Conservation (phyloP, 92 coral and sea anemone species). For the Meandrina meandrites region DNA sequence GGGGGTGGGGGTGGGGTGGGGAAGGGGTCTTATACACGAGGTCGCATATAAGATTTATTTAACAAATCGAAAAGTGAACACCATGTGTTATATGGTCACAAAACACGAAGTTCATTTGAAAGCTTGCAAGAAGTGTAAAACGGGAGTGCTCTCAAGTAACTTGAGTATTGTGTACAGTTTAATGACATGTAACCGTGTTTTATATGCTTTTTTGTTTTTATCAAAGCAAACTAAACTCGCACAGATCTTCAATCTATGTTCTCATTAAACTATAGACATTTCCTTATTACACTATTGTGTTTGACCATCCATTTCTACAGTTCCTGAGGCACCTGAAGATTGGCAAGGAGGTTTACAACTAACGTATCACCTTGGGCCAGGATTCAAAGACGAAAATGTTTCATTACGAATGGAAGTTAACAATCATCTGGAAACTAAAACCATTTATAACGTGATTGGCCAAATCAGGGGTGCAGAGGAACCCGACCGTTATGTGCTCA, state of each 20-base stretch:
- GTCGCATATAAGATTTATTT: too few relatives aligned
- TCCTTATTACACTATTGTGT: neutral
- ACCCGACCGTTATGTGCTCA: constrained; percentile 96
- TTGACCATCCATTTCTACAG: constrained; percentile 39
- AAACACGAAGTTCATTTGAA: neutral
- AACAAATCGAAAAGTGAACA: too few relatives aligned
- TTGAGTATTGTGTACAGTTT: neutral
- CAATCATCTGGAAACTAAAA: constrained; percentile 48
- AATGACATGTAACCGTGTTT: neutral
- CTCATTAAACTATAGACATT: neutral
- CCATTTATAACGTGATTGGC: constrained; percentile 85
- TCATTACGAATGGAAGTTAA: constrained; percentile 63
- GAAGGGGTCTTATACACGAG: too few relatives aligned
- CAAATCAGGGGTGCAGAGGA: constrained; percentile 82
- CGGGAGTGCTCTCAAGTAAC: too few relatives aligned
- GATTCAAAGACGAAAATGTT: constrained; percentile 61
- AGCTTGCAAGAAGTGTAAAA: neutral
- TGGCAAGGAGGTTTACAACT: constrained; percentile 77
- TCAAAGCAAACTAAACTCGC: neutral
- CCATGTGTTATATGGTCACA: neutral
- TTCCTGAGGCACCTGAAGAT: constrained; percentile 63
- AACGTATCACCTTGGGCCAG: constrained; percentile 84
- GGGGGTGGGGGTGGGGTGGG: too few relatives aligned
- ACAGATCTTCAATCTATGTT: neutral
- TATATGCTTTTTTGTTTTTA: neutral